These are phyloP conservation scores for Macrobrachium rosenbergii DNA, from an alignment of 1,140 invertebrate species.

Conservation along the genomic window DNA sequence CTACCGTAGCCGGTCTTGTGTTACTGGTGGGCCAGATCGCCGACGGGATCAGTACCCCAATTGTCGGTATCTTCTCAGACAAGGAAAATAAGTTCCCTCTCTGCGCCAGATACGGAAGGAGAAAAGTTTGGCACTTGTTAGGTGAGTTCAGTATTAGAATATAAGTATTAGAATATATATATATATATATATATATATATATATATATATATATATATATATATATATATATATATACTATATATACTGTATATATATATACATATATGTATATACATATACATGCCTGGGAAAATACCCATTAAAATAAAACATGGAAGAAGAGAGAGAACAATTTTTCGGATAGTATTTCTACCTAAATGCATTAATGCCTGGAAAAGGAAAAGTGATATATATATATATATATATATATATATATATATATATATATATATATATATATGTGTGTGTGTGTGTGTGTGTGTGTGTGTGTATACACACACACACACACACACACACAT, in stretches of 20 bases:
- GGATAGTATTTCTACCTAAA: too few relatives aligned
- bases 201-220: not conserved
- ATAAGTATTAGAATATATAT: not conserved
- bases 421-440: conserved; percentile 15
- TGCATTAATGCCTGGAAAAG: too few relatives aligned
- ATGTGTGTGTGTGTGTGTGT: not conserved
- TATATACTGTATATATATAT: conserved; percentile 1
- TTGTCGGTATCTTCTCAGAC: conserved; percentile 91
- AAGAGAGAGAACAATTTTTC: too few relatives aligned
- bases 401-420: conserved; percentile 15
- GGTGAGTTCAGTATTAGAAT: conserved; percentile 45
- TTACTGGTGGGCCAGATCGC: conserved; percentile 90
- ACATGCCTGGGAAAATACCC: too few relatives aligned
- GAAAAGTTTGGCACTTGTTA: conserved; percentile 68
- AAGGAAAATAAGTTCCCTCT: conserved; percentile 72
- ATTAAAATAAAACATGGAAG: too few relatives aligned
- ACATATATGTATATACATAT: not conserved
- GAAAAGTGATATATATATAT: not conserved
- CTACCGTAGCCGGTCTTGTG: conserved; percentile 79
- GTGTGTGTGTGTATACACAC: not conserved
- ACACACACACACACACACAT: not conserved
- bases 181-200: conserved; percentile 7
- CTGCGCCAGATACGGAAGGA: conserved; percentile 64
- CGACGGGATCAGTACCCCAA: conserved; percentile 90
- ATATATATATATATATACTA: conserved; percentile 1